phyloP scores from a whole-genome alignment of 2,888 invertebrate species.

The Cryptocephalus moraei region DNA sequence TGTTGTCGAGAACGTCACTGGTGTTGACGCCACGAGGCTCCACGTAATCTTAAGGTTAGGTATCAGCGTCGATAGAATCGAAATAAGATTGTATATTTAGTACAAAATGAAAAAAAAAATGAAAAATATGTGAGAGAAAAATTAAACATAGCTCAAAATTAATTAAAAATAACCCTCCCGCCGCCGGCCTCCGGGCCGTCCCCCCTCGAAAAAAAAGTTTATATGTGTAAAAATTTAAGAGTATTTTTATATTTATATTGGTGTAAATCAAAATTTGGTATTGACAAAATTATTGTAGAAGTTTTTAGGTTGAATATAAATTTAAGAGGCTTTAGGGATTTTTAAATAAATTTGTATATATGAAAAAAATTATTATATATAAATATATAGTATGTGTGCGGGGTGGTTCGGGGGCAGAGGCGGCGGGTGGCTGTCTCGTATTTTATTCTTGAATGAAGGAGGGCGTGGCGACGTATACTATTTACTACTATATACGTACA shows the following conservation, averaged over 20 bases:
- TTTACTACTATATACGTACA: constrained; percentile 40
- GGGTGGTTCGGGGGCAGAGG: constrained; percentile 37
- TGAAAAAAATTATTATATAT: constrained; percentile 53
- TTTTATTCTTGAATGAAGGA: constrained; percentile 25
- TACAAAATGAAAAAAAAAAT: constrained; percentile 34
- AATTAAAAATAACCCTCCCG: not conserved
- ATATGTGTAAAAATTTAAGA: constrained; percentile 43
- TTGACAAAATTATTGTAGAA: constrained; percentile 41
- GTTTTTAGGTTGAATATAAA: constrained; percentile 37
- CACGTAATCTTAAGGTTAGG: constrained; percentile 36
- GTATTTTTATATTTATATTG: constrained; percentile 44
- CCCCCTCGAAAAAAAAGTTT: constrained; percentile 30
- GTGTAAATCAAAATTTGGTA: constrained; percentile 44
- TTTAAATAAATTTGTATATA: constrained; percentile 62
- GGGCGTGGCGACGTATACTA: constrained; percentile 39
- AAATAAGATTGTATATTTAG: constrained; percentile 42
- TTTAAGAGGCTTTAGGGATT: constrained; percentile 52
- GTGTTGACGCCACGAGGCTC: constrained; percentile 37
- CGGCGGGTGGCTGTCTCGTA: constrained; percentile 29
- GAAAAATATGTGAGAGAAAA: too few species aligned
- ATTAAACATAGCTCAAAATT: constrained; percentile 41
- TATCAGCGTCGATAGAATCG: constrained; percentile 40
- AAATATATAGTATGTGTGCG: constrained; percentile 23
- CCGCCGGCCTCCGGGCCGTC: constrained; percentile 18
- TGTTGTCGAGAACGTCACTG: constrained; percentile 38